Base-by-base conservation (phyloP, 2,888 invertebrate genomes). In the Ennomos quercinarius region DNA sequence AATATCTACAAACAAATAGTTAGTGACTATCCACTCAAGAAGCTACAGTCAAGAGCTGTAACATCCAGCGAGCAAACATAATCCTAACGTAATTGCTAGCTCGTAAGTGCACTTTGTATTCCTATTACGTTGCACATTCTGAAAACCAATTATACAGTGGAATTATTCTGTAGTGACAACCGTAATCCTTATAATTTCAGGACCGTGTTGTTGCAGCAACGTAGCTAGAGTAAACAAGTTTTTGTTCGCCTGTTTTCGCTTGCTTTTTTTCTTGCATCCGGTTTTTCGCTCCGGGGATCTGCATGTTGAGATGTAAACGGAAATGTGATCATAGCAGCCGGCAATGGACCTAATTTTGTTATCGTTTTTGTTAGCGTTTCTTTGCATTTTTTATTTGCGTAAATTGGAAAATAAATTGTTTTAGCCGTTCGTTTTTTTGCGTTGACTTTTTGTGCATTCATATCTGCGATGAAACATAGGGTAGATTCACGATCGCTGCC, bases 161-260 rank as follows among this genome's bases (percentile, higher is more conserved):
- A 36, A 41, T 53, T 49, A 53, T 59, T 45, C 49, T 17, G 10
- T 13, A 47, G 17, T 13, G 41, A 38, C 8, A 36, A 38, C 49
- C 54, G 38, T 59, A 49, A 59, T 59, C 59, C 59, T 49, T 49
- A 38, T 54, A 54, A 59, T 59, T 59, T 46, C 58, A 44, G n/a
- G 45, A 40, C 58, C 39, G 47, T 45, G 57, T 13, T 17, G 48
- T 27, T 35, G 49, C 27, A 50, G 53, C 49, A 45, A 45, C 59
- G 41, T 41, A 49, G 35, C 44, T 45, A n/a, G 36, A 54, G 44
- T 27, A 38, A 46, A 48, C 40, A 34, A 49, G 43, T 35, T 37
- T 13, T 17, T 11, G 44, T 40, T 45, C 12, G 37, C 55, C 40
- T 57, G 43, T 58, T 58, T 11, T 11, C n/a, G 41, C 38, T 39